Base-by-base conservation (phyloP, 2,113 vertebrate species). In the Aegotheles bennettii region DNA sequence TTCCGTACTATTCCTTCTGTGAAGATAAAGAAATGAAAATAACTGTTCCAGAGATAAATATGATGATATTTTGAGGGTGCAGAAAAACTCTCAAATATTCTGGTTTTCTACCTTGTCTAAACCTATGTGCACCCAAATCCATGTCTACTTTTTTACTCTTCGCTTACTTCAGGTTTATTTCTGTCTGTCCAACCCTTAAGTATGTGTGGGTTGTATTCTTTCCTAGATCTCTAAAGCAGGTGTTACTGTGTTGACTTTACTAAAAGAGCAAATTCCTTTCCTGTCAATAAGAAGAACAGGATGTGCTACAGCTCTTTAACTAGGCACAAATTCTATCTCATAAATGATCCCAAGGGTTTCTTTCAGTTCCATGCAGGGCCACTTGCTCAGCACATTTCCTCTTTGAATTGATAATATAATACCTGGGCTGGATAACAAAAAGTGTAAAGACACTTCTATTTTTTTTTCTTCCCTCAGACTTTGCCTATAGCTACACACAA, bases 371-470 rank as follows among this genome's bases (percentile, higher is more conserved):
- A 67, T 78, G 63, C 60, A 75, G 76, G 87, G 40, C 57, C 59
- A 85, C 84, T 87, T 53, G 59, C 91, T 96, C 92, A 87, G 95
- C 84, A 87, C 79, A 95, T 95, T 97, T 96, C 67, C 81, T 94
- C 77, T 90, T 74, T 84, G 94, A 97, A 94, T 96, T 89, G 1
- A 94, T 97, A 97, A 84, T 76, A 36, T 57, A 87, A 87, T 95
- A 96, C 89, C 90, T 95, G 89, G 68, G 12, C 86, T 81, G 59
- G 89, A 95, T 65, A 94, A 94, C 67, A 53, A 88, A 95, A 96
- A 88, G 31, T 70, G 68, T 85, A 95, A 84, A 79, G 36, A 14
- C 33, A 40, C 14, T 16, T 29, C 31, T 2, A 7, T 6, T 20
- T 29, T 16, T 42, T n/a, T 47, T 42, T 21, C 16, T 38, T 14